Evolutionary conservation across 2,888 invertebrate genomes (phyloP), one percentile per base, ranked within the genome.

Genomic region (Elysia crispata): DNA sequence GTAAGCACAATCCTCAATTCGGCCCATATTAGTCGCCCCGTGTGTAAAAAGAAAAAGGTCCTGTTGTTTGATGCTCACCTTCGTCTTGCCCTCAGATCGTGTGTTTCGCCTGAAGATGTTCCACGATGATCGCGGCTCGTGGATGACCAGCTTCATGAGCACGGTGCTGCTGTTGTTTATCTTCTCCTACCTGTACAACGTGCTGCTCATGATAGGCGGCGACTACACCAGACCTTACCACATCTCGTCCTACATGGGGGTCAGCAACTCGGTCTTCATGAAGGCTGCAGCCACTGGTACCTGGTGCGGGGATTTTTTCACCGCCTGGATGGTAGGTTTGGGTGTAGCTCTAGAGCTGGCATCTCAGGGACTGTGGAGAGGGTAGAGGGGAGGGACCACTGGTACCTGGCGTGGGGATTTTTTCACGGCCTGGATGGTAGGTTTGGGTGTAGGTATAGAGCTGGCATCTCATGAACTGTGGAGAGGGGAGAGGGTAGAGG

Each of bases 251-350:
- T 88, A 91, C 25, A 93, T 93, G 93, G 92, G 92, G 30, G 89
- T 93, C 49, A 90, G 90, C 3, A 93, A 93, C 86, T 90, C 92
- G 30, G 90, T 86, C 81, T 92, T 93, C 85, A 93, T 93, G 93
- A 93, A 93, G 87, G 92, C 92, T 15, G 93, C 93, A 11, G 93
- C 93, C 1, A 92, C 92, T 83, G 93, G 93, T 20, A 93, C 93
- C 0, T 93, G 93, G 93, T 90, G 93, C 82, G 93, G 93, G 0
- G 93, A 93, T 84, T 92, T 93, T 84, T 92, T 93, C 85, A 93
- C 93, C 1, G 93, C 93, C 31, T 92, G 93, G 89, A 93, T 93
- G 92, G 92, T 92, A 79, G 84, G 87, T 82, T 25, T 13, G 5
- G 11, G 41, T 41, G 11, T 41, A 41, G 11, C n/a, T n/a, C n/a